Evolutionary conservation across 2,888 invertebrate species (phyloP), one percentile per base, ranked within the genome.

Genomic region (Bembecia ichneumoniformis): DNA sequence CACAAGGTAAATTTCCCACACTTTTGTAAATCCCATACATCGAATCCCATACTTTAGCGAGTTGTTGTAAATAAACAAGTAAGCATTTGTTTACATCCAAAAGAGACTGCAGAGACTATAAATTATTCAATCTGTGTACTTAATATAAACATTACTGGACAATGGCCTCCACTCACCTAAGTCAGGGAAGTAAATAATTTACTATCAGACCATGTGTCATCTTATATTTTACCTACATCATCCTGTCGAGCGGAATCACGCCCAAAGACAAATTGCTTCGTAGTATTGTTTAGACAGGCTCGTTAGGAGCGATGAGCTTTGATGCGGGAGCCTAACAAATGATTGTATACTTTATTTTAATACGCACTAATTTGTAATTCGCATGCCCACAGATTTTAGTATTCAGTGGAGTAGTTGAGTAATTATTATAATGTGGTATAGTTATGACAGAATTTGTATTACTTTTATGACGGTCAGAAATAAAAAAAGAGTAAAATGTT

Each of bases 201-300:
- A 28, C 28, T 28, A 28, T 28, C 28, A 28, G 28, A 28, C 28
- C 28, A 28, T 28, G 28, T 14, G 14, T 40, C 40, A 40, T 40
- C 40, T 40, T 40, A 40, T 40, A 28, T 40, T 14, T 14, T 40
- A 40, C 40, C 40, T 40, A 40, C 40, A 40, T 40, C 14, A 40
- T 40, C 28, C 9, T 28, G 14, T 40, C 14, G 40, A 10, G 14
- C 40, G 14, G 40, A 40, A 40, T 13, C 40, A 40, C 49, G 49
- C 53, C 49, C 40, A 52, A 51, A 52, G 57, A 58, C 54, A 55
- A 58, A 57, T 58, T 50, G 50, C 50, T 46, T 53, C 52, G 55
- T 49, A 55, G 56, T 52, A 55, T 62, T 58, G 57, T 58, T 59
- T 54, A 58, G 61, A 58, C 61, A 51, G 48, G n/a, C 51, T 53